Evolutionary conservation across 2,888 invertebrate species (phyloP), one percentile per base, ranked within the genome.

Genomic region (Orthonychiurus folsomi): DNA sequence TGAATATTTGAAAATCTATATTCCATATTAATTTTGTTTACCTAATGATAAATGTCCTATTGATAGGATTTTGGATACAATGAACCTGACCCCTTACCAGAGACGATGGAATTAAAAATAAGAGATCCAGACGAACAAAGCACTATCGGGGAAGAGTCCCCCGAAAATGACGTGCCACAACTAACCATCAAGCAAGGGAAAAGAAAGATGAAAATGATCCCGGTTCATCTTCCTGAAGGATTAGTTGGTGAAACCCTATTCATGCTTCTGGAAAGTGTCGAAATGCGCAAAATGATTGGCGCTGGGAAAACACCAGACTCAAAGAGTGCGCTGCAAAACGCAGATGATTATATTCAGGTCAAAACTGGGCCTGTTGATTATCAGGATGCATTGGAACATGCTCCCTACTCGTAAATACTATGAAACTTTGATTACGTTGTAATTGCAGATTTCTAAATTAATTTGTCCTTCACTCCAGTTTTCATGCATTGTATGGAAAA

Each of bases 381-480:
- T 27, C 60, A 66, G 9, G 68, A 64, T 53, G 71, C 71, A 12
- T 56, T 59, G 20, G 68, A 67, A 20, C 66, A 64, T 25, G 66
- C 67, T 23, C 71, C 71, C 27, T 59, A 69, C 28, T 72, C 71
- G 69, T 71, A 66, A 63, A n/a, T n/a, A n/a, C n/a, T n/a, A n/a
- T n/a, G n/a, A n/a, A n/a, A 62, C 28, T 12, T 25, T 47, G 3
- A 15, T 47, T 57, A 15, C 5, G 5, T 37, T 37, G 5, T 37
- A 37, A 37, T 37, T 37, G 15, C 5, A 37, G 15, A 37, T 5
- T 9, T 37, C 37, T 9, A 37, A 37, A 37, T 37, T 9, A 37
- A 37, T 9, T 37, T 37, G 37, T 37, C 37, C 15, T 37, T 15
- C 9, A 20, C n/a, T 47, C 12, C 21, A 71, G 71, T 21, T 61